These are phyloP conservation scores for Chlamydotis undulata DNA, from an alignment of 2,113 vertebrate species.

Conservation along the genomic window DNA sequence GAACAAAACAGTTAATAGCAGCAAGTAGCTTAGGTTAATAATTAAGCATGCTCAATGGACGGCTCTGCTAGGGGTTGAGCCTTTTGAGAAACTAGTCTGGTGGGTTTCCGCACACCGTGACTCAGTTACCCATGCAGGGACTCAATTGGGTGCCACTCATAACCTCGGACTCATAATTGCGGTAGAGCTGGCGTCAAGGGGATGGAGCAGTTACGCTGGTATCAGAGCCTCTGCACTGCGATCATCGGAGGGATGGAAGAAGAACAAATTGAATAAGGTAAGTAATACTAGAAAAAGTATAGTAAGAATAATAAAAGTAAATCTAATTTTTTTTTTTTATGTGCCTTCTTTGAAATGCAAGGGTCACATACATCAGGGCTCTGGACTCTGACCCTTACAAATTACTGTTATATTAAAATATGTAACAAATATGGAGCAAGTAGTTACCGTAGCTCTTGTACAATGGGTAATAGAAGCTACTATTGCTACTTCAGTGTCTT, in stretches of 20 bases:
- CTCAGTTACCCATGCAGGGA: not conserved
- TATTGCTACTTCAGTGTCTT: too few relatives aligned
- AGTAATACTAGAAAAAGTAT: not conserved
- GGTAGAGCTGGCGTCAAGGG: not conserved
- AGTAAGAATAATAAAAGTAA: not conserved
- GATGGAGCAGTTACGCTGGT: not conserved
- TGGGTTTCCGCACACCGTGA: slow-evolving; percentile 11
- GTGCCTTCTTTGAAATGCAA: not conserved
- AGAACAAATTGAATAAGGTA: not conserved
- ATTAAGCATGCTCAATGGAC: not conserved
- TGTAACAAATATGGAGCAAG: not conserved
- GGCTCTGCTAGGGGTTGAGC: not conserved
- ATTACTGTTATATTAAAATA: not conserved
- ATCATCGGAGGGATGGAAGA: not conserved
- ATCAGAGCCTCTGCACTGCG: rapidly evolving
- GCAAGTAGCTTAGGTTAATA: slow-evolving; percentile 47
- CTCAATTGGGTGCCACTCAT: not conserved
- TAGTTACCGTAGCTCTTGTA: not conserved
- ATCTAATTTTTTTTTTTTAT: not conserved
- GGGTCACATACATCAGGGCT: not conserved
- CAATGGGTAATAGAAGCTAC: not conserved
- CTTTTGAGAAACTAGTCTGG: slow-evolving; percentile 48
- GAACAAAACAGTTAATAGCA: slow-evolving; percentile 56
- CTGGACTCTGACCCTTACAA: rapidly evolving
- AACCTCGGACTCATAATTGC: not conserved